Base-by-base conservation (phyloP, 2,888 invertebrate genomes). In the Callimorpha dominula region DNA sequence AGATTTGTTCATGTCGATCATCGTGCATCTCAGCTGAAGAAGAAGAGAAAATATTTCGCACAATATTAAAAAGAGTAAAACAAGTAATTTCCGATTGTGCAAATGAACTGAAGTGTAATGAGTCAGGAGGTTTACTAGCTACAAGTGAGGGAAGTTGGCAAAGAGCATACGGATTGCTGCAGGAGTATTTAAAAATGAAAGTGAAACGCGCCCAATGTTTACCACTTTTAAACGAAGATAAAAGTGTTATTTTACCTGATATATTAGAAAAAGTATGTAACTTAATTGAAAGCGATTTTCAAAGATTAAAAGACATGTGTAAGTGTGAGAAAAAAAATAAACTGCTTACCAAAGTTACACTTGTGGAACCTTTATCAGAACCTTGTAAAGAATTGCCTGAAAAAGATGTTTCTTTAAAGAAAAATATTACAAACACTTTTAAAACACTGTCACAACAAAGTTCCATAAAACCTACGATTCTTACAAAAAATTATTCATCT, bases 141-240 rank as follows among this genome's bases (percentile, higher is more conserved):
- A 31, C 76, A 20, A 75, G 77, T 31, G 84, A 88, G 72, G 91
- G 88, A n/a, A 93, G 90, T 82, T 95, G 94, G 93, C 90, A 90
- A 31, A 90, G 95, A 81, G 95, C 93, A 1, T 93, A 93, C 74
- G 88, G 87, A 65, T 86, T 95, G 79, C 84, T 95, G 70, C 91
- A 94, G 86, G 95, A 95, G 85, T 95, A 95, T 87, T 87, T 95
- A 64, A 93, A 92, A 87, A 87, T 89, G 1, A 95, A 95, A 92
- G 90, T 95, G 42, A 89, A 92, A 76, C 90, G 90, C 65, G 90
- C 91, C 15, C 88, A 93, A 76, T 94, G 94, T 80, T 77, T 85
- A 52, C 93, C 93, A 83, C 72, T 83, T 65, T 78, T 79, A 64
- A 84, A 86, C 31, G 80, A 88, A 60, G 85, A 80, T 70, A 87